Percentiles rank a stretch among this genome's conserved stretches.
phyloP scores from a whole-genome alignment of 2,797 vertebrate genomes.

The Clarias laeviceps region DNA sequence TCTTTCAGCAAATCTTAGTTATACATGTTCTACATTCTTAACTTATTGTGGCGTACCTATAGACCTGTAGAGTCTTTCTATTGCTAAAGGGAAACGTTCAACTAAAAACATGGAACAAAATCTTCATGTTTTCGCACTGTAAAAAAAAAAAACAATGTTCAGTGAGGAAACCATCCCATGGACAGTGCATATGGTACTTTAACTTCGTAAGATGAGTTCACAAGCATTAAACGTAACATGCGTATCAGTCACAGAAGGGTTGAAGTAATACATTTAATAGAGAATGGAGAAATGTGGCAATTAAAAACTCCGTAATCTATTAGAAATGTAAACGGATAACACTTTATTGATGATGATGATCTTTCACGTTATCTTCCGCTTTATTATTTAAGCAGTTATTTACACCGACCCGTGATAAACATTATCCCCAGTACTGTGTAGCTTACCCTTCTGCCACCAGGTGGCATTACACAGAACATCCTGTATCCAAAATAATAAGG shows the following conservation, averaged over 20 bases:
- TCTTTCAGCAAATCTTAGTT: not conserved
- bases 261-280: too few species aligned
- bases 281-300: not conserved
- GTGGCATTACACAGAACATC: not conserved
- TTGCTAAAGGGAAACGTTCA: not conserved
- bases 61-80: not conserved
- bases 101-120: not conserved
- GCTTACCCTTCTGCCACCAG: too few species aligned
- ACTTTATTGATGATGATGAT: not conserved
- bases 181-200: not conserved
- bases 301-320: not conserved
- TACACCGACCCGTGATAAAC: too few species aligned
- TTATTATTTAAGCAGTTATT: not conserved
- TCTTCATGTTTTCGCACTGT: too few species aligned
- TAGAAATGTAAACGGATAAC: too few species aligned
- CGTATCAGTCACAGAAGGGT: too few species aligned
- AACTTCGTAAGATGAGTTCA: too few species aligned
- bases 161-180: not conserved
- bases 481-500: not conserved
- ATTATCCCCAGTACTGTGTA: too few species aligned
- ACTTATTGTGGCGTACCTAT: not conserved
- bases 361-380: not conserved
- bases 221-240: not conserved
- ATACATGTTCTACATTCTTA: not conserved
- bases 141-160: not conserved